A percentile compares a stretch with the other conserved stretches of the same genome.
These are phyloP conservation scores for Adelognathus sp. DNA, from an alignment of 2,888 invertebrate species.

Conservation along the genomic window DNA sequence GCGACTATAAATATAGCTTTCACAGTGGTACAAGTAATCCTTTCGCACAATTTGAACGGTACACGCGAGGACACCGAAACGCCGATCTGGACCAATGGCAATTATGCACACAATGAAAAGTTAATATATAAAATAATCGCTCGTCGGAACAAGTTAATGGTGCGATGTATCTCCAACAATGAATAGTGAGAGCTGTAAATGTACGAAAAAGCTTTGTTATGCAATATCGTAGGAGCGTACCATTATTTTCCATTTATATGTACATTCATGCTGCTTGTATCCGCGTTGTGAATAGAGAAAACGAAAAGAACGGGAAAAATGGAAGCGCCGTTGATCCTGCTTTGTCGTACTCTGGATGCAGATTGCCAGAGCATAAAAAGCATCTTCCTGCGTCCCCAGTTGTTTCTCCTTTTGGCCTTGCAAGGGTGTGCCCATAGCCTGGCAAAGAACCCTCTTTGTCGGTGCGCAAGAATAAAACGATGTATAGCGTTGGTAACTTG, in stretches of 20 bases:
- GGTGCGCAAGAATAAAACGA: constrained; percentile 13
- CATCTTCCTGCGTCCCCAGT: constrained; percentile 6
- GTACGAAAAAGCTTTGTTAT: not conserved
- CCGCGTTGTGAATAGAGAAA: not conserved
- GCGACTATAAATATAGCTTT: not conserved
- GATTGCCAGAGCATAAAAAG: constrained; percentile 21
- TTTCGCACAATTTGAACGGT: constrained; percentile 58
- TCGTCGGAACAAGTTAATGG: not conserved
- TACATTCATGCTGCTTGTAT: not conserved
- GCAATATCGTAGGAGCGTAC: not conserved
- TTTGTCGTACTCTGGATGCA: constrained; percentile 9
- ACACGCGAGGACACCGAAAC: constrained; percentile 10
- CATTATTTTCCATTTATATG: not conserved
- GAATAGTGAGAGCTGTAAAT: not conserved
- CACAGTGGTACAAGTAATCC: constrained; percentile 32
- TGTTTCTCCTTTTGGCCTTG: constrained; percentile 2
- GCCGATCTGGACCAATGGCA: constrained; percentile 7
- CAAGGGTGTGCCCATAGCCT: not conserved
- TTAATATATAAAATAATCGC: constrained; percentile 11
- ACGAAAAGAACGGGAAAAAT: not conserved
- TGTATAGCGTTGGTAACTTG: constrained; percentile 23
- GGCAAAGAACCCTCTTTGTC: constrained; percentile 10
- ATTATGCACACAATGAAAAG: not conserved
- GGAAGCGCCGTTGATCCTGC: constrained; percentile 2
- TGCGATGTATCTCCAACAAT: not conserved